Evolutionary conservation across 23 tunicate genomes (phyloP), one percentile per base, ranked within the genome.

Genomic region (Oikopleura vanhoeffeni): DNA sequence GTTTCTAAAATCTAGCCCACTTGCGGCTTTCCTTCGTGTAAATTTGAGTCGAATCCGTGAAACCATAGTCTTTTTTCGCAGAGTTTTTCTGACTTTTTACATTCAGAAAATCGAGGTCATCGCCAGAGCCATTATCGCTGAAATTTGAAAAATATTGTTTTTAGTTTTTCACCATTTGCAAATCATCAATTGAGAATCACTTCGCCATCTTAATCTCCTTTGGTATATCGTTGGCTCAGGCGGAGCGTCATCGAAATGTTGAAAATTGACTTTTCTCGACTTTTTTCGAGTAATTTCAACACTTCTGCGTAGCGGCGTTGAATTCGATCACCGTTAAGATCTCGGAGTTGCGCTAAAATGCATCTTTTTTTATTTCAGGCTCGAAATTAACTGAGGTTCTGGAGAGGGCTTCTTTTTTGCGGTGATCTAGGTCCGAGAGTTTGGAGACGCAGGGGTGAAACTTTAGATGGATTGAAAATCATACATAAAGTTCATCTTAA

Each of bases 1-100:
- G 79, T 18, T 71, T 71, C 34, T 30, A 18, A 2, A 30, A 13
- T 71, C 79, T 2, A 18, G 2, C 36, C 79, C 79, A 71, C 32
- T 71, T 28, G 79, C 34, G 32, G 79, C 79, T 30, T 71, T 71
- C 79, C 79, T 32, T 71, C 79, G 38, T 71, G 79, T 38, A 71
- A 32, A 30, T 71, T 71, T 71, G 27, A 2, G 32, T 30, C 3
- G 79, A 32, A 4, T 18, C 36, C 27, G 38, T 71, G 32, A 71
- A 71, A 30, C 32, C 35, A 38, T 71, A 71, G 3, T 71, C 79
- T 30, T 49, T 49, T 18, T 18, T 8, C 60, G 8, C 18, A 18
- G 18, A 8, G 18, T 49, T 49, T 32, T 32, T 28, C 38, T 28
- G 4, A 2, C 4, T 33, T 38, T 71, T 71, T 18, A 71, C 2